phyloP scores from a whole-genome alignment of 2,113 vertebrate species.

The Collichthys lucidus region DNA sequence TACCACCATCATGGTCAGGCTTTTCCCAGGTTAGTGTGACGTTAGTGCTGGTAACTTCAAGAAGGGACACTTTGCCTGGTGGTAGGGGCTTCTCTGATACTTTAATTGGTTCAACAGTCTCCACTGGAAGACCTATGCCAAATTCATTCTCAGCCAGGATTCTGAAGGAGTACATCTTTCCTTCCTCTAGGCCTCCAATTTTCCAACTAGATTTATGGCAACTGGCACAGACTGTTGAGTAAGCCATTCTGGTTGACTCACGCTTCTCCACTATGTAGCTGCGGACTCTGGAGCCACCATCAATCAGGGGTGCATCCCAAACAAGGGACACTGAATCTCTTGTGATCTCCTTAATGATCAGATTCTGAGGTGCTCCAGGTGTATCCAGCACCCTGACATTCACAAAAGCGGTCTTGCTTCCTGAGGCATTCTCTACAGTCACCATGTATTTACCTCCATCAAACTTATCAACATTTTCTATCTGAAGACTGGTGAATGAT shows the following conservation, averaged over 20 bases:
- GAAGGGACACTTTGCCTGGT: conserved; percentile 94
- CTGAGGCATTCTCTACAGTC: conserved; percentile 94
- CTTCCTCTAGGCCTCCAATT: conserved; percentile 93
- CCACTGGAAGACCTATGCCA: conserved; percentile 94
- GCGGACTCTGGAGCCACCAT: conserved; percentile 95
- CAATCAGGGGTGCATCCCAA: conserved; percentile 96
- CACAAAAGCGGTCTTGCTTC: conserved; percentile 95
- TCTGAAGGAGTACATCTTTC: conserved; percentile 95
- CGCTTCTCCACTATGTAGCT: conserved; percentile 98
- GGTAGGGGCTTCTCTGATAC: conserved; percentile 96
- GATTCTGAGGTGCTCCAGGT: conserved; percentile 94
- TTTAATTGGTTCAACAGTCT: conserved; percentile 93
- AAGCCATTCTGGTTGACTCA: conserved; percentile 96
- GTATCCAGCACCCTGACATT: conserved; percentile 96
- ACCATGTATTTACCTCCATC: conserved; percentile 96
- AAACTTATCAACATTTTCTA: conserved; percentile 96
- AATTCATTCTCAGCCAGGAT: conserved; percentile 97
- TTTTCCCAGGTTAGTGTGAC: conserved; percentile 96
- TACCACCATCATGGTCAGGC: conserved; percentile 97
- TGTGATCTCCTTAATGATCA: conserved; percentile 93
- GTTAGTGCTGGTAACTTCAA: conserved; percentile 92
- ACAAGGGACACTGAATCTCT: conserved; percentile 94
- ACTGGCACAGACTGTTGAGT: conserved; percentile 93
- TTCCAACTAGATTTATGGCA: conserved; percentile 98
- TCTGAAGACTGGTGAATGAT: conserved; percentile 93